phyloP scores from a whole-genome alignment of 2,888 invertebrate species.

The Lepidochrysops patricia region DNA sequence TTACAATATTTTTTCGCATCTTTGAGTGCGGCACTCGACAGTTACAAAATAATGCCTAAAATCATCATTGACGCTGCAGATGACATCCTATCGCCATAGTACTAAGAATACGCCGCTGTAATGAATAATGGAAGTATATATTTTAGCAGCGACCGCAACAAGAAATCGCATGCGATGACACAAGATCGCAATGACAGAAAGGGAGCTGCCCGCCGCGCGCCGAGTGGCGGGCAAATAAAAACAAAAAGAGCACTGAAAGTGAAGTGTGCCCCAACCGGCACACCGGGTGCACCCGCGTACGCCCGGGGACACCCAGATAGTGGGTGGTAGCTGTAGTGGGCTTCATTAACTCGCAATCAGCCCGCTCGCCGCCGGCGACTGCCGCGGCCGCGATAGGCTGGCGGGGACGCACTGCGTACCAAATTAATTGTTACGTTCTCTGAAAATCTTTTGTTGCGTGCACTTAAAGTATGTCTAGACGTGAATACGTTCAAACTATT shows the following conservation, averaged over 20 bases:
- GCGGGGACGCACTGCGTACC: neutral
- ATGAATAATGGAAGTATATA: neutral
- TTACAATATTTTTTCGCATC: too few relatives aligned
- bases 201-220: slow-evolving; percentile 10
- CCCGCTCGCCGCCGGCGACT: neutral
- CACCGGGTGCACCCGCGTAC: neutral
- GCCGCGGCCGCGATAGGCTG: neutral
- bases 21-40: too few relatives aligned
- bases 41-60: too few relatives aligned
- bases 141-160: neutral
- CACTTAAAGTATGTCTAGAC: neutral
- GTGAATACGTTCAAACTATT: neutral
- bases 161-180: slow-evolving; percentile 13
- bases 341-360: slow-evolving; percentile 2
- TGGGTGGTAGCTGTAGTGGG: neutral
- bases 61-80: too few relatives aligned
- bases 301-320: neutral
- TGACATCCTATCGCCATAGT: too few relatives aligned
- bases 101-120: too few relatives aligned
- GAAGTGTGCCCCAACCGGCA: neutral
- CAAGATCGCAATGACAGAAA: slow-evolving; percentile 12
- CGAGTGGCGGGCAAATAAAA: neutral
- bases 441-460: neutral
- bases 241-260: slow-evolving; percentile 3
- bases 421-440: neutral